Base-by-base conservation (phyloP, 2,888 invertebrate genomes). In the Polydrusus tereticollis region DNA sequence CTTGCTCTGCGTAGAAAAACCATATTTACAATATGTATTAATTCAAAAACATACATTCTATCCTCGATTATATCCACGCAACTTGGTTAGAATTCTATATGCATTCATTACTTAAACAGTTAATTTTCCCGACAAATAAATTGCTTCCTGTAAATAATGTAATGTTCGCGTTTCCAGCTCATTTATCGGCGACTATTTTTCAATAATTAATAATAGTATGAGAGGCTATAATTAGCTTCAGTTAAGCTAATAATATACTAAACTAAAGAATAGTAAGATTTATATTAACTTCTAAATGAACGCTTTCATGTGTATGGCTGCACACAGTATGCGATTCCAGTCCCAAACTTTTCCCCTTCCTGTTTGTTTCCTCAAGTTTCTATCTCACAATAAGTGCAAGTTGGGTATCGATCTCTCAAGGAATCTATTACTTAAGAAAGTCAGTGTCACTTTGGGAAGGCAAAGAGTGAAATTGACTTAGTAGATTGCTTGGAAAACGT, bases 91-190 rank as follows among this genome's bases (percentile, higher is more conserved):
- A 57, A 45, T 66, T 66, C 58, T 66, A 26, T 52, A 58, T 64
- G 57, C 2, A 38, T 64, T 57, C 47, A 52, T 63, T 69, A 47
- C 21, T 33, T 33, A 45, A 52, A 69, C 69, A 33, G 69, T 64
- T 69, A 64, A 69, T 69, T 69, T 57, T 55, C 63, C 64, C 41
- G 33, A 57, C 55, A 36, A 64, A 55, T 69, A 69, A 69, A 69
- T 69, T 69, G 58, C 69, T 69, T 69, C 69, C 69, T 63, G 57
- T 64, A 63, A 69, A 69, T 62, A 29, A 69, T 62, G 43, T 52
- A 68, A 63, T 47, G 36, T 63, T 26, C 47, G 43, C 29, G 62
- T 45, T 63, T 20, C 29, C 6, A 10, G 33, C 50, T 29, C 47
- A 20, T 33, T 63, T 63, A 63, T 63, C 47, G 62, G 62, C 62